Evolutionary conservation across 2,113 vertebrate species (phyloP).

Genomic region (Vulpes ferrilata): DNA sequence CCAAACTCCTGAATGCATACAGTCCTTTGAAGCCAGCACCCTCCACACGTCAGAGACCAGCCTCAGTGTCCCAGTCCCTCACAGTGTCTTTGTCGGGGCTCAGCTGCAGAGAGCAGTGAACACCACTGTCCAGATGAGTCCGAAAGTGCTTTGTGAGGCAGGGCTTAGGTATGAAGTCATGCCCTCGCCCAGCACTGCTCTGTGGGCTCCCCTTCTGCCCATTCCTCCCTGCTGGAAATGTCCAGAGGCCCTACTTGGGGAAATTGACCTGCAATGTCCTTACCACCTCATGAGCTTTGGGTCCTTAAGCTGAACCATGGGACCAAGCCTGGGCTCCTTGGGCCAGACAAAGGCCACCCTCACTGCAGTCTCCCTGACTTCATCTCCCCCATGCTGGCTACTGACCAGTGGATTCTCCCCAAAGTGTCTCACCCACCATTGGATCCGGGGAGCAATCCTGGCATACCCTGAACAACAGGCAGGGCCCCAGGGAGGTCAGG

Average conservation of each 20-base stretch:
- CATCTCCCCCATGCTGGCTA: neutral
- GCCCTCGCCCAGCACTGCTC: neutral
- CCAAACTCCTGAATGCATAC: neutral
- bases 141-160: neutral
- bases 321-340: neutral
- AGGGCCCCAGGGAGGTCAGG: neutral
- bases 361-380: neutral
- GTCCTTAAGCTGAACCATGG: neutral
- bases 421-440: no score
- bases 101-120: neutral
- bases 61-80: neutral
- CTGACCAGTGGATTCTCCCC: neutral
- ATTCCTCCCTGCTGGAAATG: neutral
- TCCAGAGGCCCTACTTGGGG: accelerated
- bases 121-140: neutral
- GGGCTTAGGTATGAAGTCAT: neutral
- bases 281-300: neutral
- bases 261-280: neutral
- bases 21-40: neutral
- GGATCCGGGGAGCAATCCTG: neutral
- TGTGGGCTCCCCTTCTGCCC: neutral
- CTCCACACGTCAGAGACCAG: accelerated
- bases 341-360: neutral
- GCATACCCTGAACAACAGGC: neutral
- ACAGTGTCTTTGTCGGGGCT: neutral